Base-by-base conservation (phyloP, 2,113 vertebrate genomes). In the Brienomyrus longianalis region DNA sequence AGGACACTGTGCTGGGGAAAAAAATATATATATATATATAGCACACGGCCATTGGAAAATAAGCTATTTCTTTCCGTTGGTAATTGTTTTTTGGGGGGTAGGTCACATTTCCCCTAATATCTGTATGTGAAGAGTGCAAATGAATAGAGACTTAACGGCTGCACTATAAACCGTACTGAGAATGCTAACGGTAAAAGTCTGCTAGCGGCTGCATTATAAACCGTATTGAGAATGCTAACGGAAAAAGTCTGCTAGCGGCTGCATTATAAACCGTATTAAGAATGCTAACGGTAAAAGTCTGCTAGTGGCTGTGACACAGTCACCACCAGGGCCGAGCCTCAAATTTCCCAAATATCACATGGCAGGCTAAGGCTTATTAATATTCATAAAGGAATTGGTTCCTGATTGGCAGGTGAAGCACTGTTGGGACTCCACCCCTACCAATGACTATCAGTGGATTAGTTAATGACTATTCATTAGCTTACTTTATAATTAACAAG, bases 281-380 rank as follows among this genome's bases (percentile, higher is more conserved):
- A 94, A 93, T 83, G 89, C 92, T 92, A 94, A 94, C 93, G 90
- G 85, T 92, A 89, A 89, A 90, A 91, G 93, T 94, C 94, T 92
- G 90, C 92, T 95, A 94, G 92, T 93, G 93, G 95, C 95, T 94
- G 91, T 93, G 94, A 95, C 92, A 92, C 94, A 95, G 93, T 94
- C 94, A 93, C 94, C 21, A 0, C 19, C 23, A 84, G 39, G 83
- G 0, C 74, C 74, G 74, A 48, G 45, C 83, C 45, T 45, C 62
- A 70, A 70, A 70, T 27, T 31, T 31, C n/a, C 62, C 62, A 70
- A 31, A 31, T 10, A 31, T 27, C n/a, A 10, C n/a, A 31, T 70
- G 62, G 10, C 62, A 70, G n/a, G 62, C 3, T 9, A 31, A 27
- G n/a, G n/a, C 10, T 70, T n/a, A 27, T 31, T 70, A 70, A 70